Evolutionary conservation across 2,113 vertebrate genomes (phyloP).

Genomic region (Cyprinus carpio): DNA sequence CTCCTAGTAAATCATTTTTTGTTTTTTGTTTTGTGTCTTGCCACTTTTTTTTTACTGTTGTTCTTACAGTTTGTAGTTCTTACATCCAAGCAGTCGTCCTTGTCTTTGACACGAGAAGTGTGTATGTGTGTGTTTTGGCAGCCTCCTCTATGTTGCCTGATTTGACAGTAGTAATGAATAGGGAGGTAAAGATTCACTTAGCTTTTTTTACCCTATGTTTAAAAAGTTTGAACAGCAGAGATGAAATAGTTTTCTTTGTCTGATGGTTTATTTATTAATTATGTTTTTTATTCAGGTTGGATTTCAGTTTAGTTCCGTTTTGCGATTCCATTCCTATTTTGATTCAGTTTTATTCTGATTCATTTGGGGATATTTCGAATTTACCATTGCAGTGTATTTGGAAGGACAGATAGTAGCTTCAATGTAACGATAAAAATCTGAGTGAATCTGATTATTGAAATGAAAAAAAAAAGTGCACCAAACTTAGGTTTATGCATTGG

Average conservation of each 20-base stretch:
- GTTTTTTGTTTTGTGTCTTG: conserved; percentile 57
- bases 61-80: conserved; percentile 20
- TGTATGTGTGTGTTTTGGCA: conserved; percentile 27
- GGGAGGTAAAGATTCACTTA: background rate
- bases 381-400: background rate
- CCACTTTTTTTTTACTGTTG: conserved; percentile 41
- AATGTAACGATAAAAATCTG: background rate
- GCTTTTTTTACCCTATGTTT: background rate
- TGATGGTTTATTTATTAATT: conserved; percentile 5
- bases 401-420: background rate
- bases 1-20: conserved; percentile 41
- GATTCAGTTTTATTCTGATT: background rate
- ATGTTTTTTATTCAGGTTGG: background rate
- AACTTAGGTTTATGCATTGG: background rate
- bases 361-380: background rate
- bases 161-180: conserved; percentile 26
- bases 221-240: background rate
- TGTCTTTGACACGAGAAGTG: conserved; percentile 16
- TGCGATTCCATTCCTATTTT: background rate
- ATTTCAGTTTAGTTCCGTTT: background rate
- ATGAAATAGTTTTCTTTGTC: conserved; percentile 1
- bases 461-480: background rate
- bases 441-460: background rate
- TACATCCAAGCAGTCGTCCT: conserved; percentile 27
- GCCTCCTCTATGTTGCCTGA: background rate